These are phyloP conservation scores for Chrysocyon brachyurus DNA, from an alignment of 2,797 vertebrate genomes.

Conservation along the genomic window DNA sequence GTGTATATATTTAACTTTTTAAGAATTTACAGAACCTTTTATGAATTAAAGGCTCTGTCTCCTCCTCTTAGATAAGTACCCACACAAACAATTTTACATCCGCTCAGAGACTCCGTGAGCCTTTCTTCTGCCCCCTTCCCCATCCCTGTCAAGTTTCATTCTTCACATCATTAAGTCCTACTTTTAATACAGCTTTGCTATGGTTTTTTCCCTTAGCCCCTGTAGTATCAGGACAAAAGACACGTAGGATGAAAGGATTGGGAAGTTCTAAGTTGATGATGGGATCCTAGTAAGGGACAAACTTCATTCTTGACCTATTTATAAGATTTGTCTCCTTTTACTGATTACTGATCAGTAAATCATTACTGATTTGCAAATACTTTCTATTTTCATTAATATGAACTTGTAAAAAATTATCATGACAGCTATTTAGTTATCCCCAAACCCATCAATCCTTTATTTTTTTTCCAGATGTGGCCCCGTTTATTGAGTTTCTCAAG, in stretches of 20 bases:
- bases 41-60: background rate
- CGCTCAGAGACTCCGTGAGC: background rate
- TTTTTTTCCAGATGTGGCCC: constrained; percentile 92
- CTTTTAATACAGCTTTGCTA: background rate
- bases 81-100: background rate
- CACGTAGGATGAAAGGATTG: background rate
- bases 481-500: constrained; percentile 94
- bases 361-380: background rate
- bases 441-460: background rate
- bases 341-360: no score
- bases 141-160: background rate
- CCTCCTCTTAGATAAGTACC: background rate
- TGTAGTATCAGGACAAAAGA: background rate
- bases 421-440: background rate
- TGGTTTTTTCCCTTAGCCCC: background rate
- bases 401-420: background rate
- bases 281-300: background rate
- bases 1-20: background rate
- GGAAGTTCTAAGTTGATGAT: background rate
- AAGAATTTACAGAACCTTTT: background rate
- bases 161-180: background rate
- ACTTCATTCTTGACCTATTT: background rate
- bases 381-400: background rate
- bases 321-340: background rate
- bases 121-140: background rate